Evolutionary conservation across 1,140 invertebrate species (phyloP).

Genomic region (Drosophila murphyi): DNA sequence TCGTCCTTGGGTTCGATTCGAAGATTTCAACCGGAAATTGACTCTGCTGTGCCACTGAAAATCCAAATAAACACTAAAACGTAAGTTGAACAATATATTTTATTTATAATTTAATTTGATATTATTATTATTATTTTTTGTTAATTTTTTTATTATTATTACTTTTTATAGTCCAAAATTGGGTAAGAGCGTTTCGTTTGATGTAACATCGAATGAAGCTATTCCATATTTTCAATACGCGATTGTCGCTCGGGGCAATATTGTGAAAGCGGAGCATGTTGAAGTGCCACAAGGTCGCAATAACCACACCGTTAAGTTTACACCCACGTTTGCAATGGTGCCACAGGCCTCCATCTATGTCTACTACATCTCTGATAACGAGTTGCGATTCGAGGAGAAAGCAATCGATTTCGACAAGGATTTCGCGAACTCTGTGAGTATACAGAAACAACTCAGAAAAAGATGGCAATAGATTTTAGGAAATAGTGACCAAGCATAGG

Average conservation of each 20-base stretch:
- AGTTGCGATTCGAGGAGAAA: constrained; percentile 92
- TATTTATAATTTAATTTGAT: too few species aligned
- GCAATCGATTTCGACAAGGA: constrained; percentile 91
- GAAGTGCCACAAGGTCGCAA: constrained; percentile 75
- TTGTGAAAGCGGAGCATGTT: constrained; percentile 89
- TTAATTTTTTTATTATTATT: neutral
- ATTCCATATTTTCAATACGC: constrained; percentile 92
- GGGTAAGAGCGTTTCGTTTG: constrained; percentile 90
- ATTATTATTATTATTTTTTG: too few species aligned
- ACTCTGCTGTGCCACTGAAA: constrained; percentile 28
- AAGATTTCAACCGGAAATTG: constrained; percentile 20
- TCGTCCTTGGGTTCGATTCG: constrained; percentile 36
- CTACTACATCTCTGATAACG: constrained; percentile 89
- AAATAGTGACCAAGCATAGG: too few species aligned
- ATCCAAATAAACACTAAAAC: constrained; percentile 56
- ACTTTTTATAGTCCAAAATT: constrained; percentile 85
- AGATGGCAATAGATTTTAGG: too few species aligned
- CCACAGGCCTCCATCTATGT: constrained; percentile 92
- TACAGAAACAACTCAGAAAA: constrained; percentile 2
- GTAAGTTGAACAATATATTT: constrained; percentile 42
- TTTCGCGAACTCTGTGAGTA: constrained; percentile 91
- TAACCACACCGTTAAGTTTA: constrained; percentile 85
- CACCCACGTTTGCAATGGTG: constrained; percentile 91
- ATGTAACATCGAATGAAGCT: constrained; percentile 91
- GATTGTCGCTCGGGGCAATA: constrained; percentile 94